Base-by-base conservation (phyloP, 2,113 vertebrate genomes). In the Mirounga angustirostris region DNA sequence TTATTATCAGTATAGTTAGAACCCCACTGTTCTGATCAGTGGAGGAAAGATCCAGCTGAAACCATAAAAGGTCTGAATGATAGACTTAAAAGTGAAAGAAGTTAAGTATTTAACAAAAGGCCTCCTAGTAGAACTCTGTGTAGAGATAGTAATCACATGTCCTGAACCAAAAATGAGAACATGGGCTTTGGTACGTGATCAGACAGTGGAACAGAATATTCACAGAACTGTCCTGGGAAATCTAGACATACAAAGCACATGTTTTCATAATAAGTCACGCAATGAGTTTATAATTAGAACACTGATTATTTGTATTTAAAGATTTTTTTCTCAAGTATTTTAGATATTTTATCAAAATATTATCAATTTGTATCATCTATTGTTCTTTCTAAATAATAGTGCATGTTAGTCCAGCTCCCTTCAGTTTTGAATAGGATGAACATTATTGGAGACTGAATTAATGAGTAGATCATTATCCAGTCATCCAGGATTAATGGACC, bases 1-100 rank as follows among this genome's bases (percentile, higher is more conserved):
- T 56, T 14, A 21, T 65, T 30, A 59, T 46, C 21, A 56, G 3
- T 91, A 52, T 36, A 74, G 26, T 71, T 52, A 92, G 19, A 94
- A 15, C 15, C 16, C 88, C 46, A 63, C 81, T 91, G 36, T 84
- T 92, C 28, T 81, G 12, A n/a, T 30, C 50, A 46, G 78, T 26
- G 65, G 36, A 90, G 58, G 54, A 85, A 94, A 87, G 59, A 71
- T 16, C 24, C 65, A 59, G 33, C 16, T 59, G 65, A 91, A 61
- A 71, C 76, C 46, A 4, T 73, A 50, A 83, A 95, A 88, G 14
- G 12, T 58, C 82, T 95, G n/a, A 86, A 86, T 80, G 89, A 81
- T 24, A 92, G 22, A 52, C 43, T 92, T 50, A 52, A 73, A 89
- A 78, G 54, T 69, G 9, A 91, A 81, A 91, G 40, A 86, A 79